These are phyloP conservation scores for Nothobranchius furzeri DNA, from an alignment of 2,113 vertebrate species.

Conservation along the genomic window DNA sequence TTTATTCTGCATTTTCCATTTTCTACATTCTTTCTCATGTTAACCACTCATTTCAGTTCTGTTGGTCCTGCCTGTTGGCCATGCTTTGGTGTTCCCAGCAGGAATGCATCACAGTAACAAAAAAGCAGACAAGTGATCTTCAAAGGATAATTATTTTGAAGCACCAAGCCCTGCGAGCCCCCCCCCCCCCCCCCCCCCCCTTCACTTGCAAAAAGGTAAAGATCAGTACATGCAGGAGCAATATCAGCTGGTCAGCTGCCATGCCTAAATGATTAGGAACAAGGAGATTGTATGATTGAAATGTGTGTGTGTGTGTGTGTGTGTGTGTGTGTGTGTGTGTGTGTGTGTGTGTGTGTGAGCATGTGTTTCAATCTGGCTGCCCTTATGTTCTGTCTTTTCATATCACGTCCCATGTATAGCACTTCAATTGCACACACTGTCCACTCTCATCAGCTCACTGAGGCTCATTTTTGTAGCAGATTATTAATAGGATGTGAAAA, in stretches of 20 bases:
- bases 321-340: constrained; percentile 42
- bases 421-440: constrained; percentile 56
- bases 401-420: constrained; percentile 39
- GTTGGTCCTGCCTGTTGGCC: constrained; percentile 23
- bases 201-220: constrained; percentile 41
- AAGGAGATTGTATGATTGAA: constrained; percentile 49
- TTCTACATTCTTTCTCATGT: constrained; percentile 10
- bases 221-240: constrained; percentile 53
- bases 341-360: too few species aligned
- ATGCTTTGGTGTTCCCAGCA: constrained; percentile 28
- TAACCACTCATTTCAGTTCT: constrained; percentile 24
- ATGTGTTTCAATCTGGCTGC: constrained; percentile 48
- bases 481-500: constrained; percentile 46
- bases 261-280: constrained; percentile 58
- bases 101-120: constrained; percentile 34
- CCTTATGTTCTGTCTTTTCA: constrained; percentile 60
- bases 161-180: constrained; percentile 7
- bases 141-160: constrained; percentile 39
- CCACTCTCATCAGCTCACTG: constrained; percentile 55
- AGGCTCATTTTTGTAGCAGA: constrained; percentile 38
- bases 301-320: constrained; percentile 43
- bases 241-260: constrained; percentile 51
- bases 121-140: constrained; percentile 33
- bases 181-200: too few species aligned
- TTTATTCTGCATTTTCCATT: constrained; percentile 23